Base-by-base conservation (phyloP, 2,797 vertebrate species). In the Peromyscus attwateri region DNA sequence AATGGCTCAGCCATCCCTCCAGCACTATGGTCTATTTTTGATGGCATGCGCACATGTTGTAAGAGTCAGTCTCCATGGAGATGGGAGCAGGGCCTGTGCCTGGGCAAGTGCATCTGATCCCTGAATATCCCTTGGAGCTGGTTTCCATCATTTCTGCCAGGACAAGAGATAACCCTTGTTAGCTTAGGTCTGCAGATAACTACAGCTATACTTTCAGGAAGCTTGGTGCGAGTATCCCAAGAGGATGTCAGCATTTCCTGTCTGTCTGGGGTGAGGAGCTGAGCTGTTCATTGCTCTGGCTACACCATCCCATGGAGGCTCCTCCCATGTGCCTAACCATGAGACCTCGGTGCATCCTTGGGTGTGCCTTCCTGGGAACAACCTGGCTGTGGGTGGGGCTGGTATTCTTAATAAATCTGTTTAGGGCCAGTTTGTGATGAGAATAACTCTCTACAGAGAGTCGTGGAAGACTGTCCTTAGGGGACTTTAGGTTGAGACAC, bases 171-270 rank as follows among this genome's bases (percentile, higher is more conserved):
- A 0, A 43, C 3, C 34, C n/a, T 60, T 4, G 66, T 37, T 57
- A 6, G 14, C 23, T 87, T 10, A 19, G 40, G 40, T 88, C 60
- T 66, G 6, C 23, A 25, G 23, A 7, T 31, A 10, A 2, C 8
- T 1, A 0, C 0, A 0, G n/a, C 5, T 29, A 17, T 4, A 1
- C 81, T 40, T 90, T 37, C 3, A 82, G 70, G 81, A 25, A 37
- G 76, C 0, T 9, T 27, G 52, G 17, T 37, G 11, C 29, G 21
- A 1, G 29, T 0, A 11, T 49, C 7, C 11, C 29, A 3, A 31
- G 52, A 23, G 46, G 34, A 57, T 11, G 40, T 1, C 10, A 52
- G 76, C 12, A 0, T 71, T n/a, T 46, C 9, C 70, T 12, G 0
- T 79, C 19, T 16, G 16, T 75, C 64, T 34, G 2, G 0, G 75